phyloP scores from a whole-genome alignment of 2,888 invertebrate genomes.

The Lasioglossum figueresi region DNA sequence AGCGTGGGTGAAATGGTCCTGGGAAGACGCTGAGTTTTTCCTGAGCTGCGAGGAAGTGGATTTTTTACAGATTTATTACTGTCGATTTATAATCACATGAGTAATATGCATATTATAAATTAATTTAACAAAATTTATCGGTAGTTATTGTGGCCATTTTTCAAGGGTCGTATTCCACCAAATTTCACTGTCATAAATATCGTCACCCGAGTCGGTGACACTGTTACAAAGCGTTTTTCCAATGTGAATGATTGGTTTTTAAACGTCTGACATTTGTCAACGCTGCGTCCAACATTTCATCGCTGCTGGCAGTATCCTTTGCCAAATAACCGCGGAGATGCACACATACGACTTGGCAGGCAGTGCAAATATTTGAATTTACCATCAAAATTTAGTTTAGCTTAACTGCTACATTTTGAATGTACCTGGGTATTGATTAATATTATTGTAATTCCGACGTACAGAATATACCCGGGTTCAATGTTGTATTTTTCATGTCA shows the following conservation, averaged over 20 bases:
- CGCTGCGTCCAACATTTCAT: neutral
- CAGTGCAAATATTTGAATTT: neutral
- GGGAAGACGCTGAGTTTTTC: neutral
- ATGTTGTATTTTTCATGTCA: too few relatives aligned
- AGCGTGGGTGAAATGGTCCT: neutral
- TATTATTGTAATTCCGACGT: neutral
- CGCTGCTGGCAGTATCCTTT: neutral
- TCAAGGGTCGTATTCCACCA: neutral
- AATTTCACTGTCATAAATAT: neutral
- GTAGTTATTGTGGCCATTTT: neutral
- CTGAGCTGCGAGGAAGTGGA: neutral
- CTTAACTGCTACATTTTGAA: neutral
- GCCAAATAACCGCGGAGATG: neutral
- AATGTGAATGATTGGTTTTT: neutral
- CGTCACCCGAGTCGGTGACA: neutral
- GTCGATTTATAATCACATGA: neutral
- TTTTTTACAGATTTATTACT: neutral
- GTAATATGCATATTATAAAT: neutral
- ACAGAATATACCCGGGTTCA: neutral
- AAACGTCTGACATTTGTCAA: neutral
- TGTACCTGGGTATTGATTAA: neutral
- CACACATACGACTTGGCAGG: neutral
- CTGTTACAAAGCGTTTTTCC: neutral
- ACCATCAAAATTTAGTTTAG: neutral
- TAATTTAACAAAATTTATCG: neutral